Conservation (phyloP, 1,140 invertebrate species). For the Lanistes nyassanus region DNA sequence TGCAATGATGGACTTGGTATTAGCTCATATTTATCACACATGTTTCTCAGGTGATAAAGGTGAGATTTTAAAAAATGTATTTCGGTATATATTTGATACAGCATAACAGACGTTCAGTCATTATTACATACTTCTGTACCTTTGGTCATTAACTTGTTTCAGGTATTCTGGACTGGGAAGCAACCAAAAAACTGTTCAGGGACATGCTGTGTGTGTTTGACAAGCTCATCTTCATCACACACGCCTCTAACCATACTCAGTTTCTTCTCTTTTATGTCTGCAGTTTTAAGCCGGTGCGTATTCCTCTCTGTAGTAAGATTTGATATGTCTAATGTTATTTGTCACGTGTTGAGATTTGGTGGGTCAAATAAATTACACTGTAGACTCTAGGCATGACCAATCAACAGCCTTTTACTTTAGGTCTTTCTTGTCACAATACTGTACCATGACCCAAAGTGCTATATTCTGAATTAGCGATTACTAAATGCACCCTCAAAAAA, state of each 20-base stretch:
- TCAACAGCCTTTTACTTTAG: too few relatives aligned
- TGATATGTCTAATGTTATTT: neutral
- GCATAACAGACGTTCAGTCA: too few relatives aligned
- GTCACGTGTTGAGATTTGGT: too few relatives aligned
- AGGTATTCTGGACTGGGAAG: conserved; percentile 65
- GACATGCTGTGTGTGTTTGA: conserved; percentile 76
- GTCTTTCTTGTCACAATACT: too few relatives aligned
- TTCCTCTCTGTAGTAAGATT: neutral
- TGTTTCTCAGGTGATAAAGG: conserved; percentile 59
- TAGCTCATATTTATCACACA: conserved; percentile 71
- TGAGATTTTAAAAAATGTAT: too few relatives aligned
- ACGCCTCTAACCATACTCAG: conserved; percentile 80
- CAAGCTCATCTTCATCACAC: conserved; percentile 77
- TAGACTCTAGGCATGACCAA: too few relatives aligned
- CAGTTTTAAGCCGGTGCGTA: conserved; percentile 73
- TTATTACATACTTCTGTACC: too few relatives aligned
- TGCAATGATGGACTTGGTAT: conserved; percentile 73
- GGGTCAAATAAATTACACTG: neutral
- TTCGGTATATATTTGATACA: too few relatives aligned
- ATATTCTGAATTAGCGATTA: too few relatives aligned
- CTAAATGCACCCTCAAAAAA: too few relatives aligned
- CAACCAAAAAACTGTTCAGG: conserved; percentile 66
- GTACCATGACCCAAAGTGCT: too few relatives aligned
- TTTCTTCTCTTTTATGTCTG: conserved; percentile 83
- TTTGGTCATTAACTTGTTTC: conserved; percentile 11